phyloP scores from a whole-genome alignment of 1,140 invertebrate genomes.

The Diorhabda elongata region DNA sequence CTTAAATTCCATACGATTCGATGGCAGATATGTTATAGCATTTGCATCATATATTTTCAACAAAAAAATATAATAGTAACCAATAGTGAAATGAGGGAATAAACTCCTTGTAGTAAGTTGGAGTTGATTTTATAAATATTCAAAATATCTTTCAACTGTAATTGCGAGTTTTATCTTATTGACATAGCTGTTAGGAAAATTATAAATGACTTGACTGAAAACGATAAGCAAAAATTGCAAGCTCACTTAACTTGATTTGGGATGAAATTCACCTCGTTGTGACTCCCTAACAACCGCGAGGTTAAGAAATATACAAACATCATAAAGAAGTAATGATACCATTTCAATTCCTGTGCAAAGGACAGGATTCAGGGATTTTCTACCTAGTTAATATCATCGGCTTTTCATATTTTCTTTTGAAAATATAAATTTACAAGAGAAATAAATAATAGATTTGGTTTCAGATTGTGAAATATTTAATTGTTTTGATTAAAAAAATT shows the following conservation, averaged over 20 bases:
- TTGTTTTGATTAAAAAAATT: too few relatives aligned
- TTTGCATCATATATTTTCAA: too few relatives aligned
- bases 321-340: conserved; percentile 1
- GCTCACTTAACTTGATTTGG: neutral
- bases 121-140: too few relatives aligned
- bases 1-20: too few relatives aligned
- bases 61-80: too few relatives aligned
- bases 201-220: neutral
- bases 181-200: conserved; percentile 1
- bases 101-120: too few relatives aligned
- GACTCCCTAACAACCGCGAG: neutral
- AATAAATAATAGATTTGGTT: too few relatives aligned
- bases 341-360: conserved; percentile 1
- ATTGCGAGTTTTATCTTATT: neutral
- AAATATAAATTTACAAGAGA: too few relatives aligned
- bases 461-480: too few relatives aligned
- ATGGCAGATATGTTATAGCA: too few relatives aligned
- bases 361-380: neutral
- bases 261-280: neutral
- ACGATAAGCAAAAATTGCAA: neutral
- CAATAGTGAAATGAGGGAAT: too few relatives aligned
- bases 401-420: too few relatives aligned
- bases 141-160: neutral
- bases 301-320: conserved; percentile 1
- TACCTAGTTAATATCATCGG: neutral